phyloP scores from a whole-genome alignment of 2,797 vertebrate species.

The Cryptoprocta ferox region DNA sequence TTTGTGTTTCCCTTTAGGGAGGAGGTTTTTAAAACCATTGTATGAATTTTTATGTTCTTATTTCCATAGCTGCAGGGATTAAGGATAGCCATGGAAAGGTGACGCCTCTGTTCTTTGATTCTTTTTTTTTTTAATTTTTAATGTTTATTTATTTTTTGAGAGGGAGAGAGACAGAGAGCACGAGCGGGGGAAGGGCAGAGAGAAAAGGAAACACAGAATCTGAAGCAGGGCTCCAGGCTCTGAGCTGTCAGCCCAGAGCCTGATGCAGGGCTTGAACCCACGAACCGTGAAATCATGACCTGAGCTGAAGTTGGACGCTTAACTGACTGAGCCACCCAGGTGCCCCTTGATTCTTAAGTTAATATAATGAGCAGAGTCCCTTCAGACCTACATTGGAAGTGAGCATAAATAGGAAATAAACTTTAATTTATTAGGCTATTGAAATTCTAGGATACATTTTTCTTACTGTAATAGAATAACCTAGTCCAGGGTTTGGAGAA shows the following conservation, averaged over 20 bases:
- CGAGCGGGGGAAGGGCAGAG: too few relatives aligned
- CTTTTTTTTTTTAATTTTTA: too few relatives aligned
- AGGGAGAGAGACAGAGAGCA: too few relatives aligned
- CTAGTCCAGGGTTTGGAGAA: not conserved
- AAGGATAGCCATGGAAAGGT: not conserved
- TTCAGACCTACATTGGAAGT: not conserved
- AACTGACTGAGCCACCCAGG: too few relatives aligned
- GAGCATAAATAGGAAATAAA: not conserved
- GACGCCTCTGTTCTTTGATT: not conserved
- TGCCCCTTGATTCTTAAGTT: not conserved
- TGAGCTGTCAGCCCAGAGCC: too few relatives aligned
- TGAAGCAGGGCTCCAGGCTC: too few relatives aligned
- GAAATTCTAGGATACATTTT: not conserved
- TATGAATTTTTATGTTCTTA: not conserved
- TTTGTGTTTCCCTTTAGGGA: not conserved
- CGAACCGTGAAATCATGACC: too few relatives aligned
- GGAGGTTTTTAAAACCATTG: not conserved
- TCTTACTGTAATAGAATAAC: not conserved
- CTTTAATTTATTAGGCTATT: not conserved
- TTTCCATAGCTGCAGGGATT: not conserved
- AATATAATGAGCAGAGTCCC: not conserved
- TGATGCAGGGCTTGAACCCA: too few relatives aligned
- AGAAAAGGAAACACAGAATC: too few relatives aligned
- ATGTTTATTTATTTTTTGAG: too few relatives aligned
- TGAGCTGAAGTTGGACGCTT: too few relatives aligned